Evolutionary conservation across 2,113 vertebrate genomes (phyloP).

Genomic region (Austrofundulus limnaeus): DNA sequence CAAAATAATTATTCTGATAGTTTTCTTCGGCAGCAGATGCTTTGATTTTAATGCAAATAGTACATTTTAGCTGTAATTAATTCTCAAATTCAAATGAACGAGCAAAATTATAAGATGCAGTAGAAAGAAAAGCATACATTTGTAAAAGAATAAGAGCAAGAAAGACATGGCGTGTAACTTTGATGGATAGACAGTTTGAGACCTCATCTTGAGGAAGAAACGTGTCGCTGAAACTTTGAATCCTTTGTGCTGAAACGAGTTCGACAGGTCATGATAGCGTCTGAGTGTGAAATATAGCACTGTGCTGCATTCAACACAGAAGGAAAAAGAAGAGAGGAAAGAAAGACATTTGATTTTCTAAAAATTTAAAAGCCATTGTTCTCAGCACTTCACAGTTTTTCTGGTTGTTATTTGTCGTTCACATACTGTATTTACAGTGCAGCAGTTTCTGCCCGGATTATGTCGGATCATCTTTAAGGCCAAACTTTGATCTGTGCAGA

Average conservation of each 20-base stretch:
- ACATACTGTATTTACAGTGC: constrained; percentile 5
- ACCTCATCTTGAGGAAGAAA: constrained; percentile 45
- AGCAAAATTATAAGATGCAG: not conserved
- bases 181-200: constrained; percentile 28
- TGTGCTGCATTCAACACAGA: constrained; percentile 4
- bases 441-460: not conserved
- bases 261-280: constrained; percentile 9
- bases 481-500: constrained; percentile 5
- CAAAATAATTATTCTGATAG: not conserved
- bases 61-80: constrained; percentile 19
- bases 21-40: constrained; percentile 2
- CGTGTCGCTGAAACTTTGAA: constrained; percentile 37
- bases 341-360: not conserved
- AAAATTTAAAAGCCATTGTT: not conserved
- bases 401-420: not conserved
- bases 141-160: not conserved
- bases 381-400: not conserved
- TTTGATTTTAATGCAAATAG: constrained; percentile 19
- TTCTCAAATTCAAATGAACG: constrained; percentile 5
- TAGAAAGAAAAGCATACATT: not conserved
- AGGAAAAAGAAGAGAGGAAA: not conserved
- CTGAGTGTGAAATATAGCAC: not conserved
- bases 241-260: constrained; percentile 27
- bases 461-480: constrained; percentile 16
- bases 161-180: constrained; percentile 12